Evolutionary conservation across 2,113 vertebrate species (phyloP).

Genomic region (Chloroceryle aenea): DNA sequence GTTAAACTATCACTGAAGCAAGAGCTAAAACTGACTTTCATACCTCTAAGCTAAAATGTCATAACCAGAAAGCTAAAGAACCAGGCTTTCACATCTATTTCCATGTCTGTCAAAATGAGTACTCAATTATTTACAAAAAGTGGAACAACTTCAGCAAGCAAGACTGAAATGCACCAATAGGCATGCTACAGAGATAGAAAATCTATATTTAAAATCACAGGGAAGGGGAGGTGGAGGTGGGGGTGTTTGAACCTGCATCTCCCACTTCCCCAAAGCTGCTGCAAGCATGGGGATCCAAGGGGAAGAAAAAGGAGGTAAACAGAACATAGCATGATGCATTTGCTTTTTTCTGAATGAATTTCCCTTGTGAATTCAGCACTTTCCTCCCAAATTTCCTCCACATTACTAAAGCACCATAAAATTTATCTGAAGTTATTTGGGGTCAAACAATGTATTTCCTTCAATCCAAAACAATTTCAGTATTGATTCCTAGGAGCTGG

Average conservation of each 20-base stretch:
- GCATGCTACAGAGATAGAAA: not conserved
- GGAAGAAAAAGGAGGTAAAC: not conserved
- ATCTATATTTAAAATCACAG: constrained; percentile 40
- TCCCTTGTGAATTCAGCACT: not conserved
- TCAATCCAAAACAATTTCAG: not conserved
- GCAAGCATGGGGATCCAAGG: not conserved
- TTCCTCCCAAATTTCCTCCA: not conserved
- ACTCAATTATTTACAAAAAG: constrained; percentile 64
- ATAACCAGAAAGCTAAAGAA: constrained; percentile 9
- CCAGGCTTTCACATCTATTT: constrained; percentile 22
- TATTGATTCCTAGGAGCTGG: not conserved
- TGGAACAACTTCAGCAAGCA: not conserved
- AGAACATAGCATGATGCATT: not conserved
- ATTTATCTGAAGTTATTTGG: not conserved
- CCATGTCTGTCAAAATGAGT: constrained; percentile 53
- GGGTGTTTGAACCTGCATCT: not conserved
- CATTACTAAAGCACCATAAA: not conserved
- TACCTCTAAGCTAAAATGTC: constrained; percentile 30
- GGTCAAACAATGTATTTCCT: not conserved
- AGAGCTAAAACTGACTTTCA: not conserved
- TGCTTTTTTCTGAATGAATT: not conserved
- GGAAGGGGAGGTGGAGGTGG: not conserved
- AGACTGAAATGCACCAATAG: constrained; percentile 38
- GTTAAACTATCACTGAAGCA: not conserved
- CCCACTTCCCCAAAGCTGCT: not conserved